Evolutionary conservation across 2,888 invertebrate species (phyloP).

Genomic region (Drosophila mulleri): DNA sequence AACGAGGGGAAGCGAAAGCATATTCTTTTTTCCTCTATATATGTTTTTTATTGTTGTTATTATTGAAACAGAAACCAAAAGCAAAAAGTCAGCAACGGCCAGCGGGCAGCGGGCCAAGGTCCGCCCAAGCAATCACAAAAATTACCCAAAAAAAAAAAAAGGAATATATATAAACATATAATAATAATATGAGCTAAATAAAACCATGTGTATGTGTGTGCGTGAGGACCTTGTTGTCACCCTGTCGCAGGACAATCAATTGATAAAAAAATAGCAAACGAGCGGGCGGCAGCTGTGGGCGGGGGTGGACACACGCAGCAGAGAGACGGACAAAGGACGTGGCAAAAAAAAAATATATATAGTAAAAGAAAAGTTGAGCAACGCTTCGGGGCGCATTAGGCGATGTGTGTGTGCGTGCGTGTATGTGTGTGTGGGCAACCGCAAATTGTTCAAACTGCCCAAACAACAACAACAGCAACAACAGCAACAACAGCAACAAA

Average conservation of each 20-base stretch:
- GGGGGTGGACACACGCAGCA: conserved; percentile 14
- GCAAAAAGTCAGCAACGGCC: conserved; percentile 4
- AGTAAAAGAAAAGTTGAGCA: conserved; percentile 32
- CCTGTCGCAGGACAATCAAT: conserved; percentile 77
- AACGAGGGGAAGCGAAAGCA: conserved; percentile 46
- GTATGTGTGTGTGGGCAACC: conserved; percentile 48
- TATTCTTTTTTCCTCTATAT: conserved; percentile 44
- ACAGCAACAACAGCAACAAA: conserved; percentile 35
- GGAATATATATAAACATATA: conserved; percentile 35
- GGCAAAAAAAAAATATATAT: conserved; percentile 5
- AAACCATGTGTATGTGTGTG: conserved; percentile 35
- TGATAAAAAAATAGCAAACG: conserved; percentile 62
- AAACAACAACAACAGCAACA: conserved; percentile 34
- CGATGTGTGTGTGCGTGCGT: conserved; percentile 13
- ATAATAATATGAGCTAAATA: conserved; percentile 63
- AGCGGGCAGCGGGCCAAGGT: conserved; percentile 22
- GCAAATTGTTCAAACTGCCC: conserved; percentile 73
- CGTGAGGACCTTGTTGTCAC: conserved; percentile 62
- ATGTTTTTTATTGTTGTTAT: conserved; percentile 34
- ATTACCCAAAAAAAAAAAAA: conserved; percentile 51
- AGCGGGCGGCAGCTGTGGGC: conserved; percentile 21
- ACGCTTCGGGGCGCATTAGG: conserved; percentile 57
- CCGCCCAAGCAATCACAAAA: conserved; percentile 74
- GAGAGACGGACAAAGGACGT: conserved; percentile 42
- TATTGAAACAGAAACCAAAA: conserved; percentile 65